Evolutionary conservation across 2,113 vertebrate species (phyloP), one percentile per base, ranked within the genome.

Genomic region (Laterallus jamaicensis): DNA sequence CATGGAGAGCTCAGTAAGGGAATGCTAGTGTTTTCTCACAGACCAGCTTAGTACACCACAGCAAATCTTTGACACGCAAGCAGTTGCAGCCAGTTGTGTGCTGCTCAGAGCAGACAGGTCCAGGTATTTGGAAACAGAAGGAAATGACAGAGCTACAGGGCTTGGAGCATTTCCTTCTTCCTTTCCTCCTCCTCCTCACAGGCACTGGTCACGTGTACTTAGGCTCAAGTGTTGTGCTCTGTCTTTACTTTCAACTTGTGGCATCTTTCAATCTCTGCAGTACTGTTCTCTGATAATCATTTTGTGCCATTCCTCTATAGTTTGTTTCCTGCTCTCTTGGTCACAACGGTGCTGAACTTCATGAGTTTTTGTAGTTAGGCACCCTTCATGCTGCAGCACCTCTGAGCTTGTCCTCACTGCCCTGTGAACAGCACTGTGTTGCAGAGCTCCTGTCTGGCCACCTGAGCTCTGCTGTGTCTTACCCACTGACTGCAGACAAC

Each of bases 71-170:
- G 89, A 73, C 64, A n/a, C 2, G 12, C 25, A 24, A 86, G 37
- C 49, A 75, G 59, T 63, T 54, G 12, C 22, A 90, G 80, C 44
- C 81, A 73, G 82, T 62, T 55, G 12, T 44, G 77, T 82, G 56
- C 82, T 81, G 50, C 49, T 32, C 78, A 58, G 90, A 70, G 78
- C 7, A 4, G 42, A 74, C 86, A 82, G 86, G 29, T 74, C 79
- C 50, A 86, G 56, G 62, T 88, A 95, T 86, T 54, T 92, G 78
- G 91, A 74, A 87, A 44, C 19, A 75, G 82, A 84, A 77, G 69
- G 56, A 79, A 89, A 60, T 49, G 35, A 50, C 10, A 31, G 4
- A 31, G 4, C 49, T 56, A 25, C 15, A 79, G 35, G n/a, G 8
- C 29, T 90, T 68, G 60, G 25, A 52, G 21, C 19, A 26, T 79